Evolutionary conservation across 2,113 vertebrate genomes (phyloP).

Genomic region (Megaptera novaeangliae): DNA sequence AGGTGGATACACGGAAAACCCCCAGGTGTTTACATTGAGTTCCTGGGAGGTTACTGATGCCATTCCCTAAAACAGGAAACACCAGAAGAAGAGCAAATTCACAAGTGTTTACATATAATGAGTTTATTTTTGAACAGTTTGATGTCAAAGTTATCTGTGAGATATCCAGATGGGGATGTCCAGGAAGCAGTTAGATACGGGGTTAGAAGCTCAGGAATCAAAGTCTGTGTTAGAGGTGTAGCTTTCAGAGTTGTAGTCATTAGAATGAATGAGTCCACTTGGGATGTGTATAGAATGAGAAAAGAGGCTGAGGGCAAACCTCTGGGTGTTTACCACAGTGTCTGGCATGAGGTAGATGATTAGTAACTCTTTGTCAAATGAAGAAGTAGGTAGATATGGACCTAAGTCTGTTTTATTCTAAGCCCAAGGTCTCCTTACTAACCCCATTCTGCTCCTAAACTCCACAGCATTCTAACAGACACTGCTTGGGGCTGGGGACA

Average conservation of each 20-base stretch:
- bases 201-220: neutral
- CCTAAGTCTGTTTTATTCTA: neutral
- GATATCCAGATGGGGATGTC: neutral
- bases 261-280: neutral
- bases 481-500: accelerated
- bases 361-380: neutral
- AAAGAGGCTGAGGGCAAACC: neutral
- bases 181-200: neutral
- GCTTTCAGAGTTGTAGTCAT: neutral
- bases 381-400: neutral
- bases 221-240: neutral
- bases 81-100: neutral
- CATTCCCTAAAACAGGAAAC: neutral
- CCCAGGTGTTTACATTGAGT: neutral
- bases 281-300: neutral
- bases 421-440: neutral
- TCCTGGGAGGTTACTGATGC: neutral
- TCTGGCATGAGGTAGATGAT: neutral
- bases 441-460: neutral
- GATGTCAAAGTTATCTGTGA: neutral
- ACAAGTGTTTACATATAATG: neutral
- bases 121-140: neutral
- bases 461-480: neutral
- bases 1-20: neutral
- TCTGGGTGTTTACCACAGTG: neutral